Evolutionary conservation across 2,113 vertebrate genomes (phyloP).

Genomic region (Meriones unguiculatus): DNA sequence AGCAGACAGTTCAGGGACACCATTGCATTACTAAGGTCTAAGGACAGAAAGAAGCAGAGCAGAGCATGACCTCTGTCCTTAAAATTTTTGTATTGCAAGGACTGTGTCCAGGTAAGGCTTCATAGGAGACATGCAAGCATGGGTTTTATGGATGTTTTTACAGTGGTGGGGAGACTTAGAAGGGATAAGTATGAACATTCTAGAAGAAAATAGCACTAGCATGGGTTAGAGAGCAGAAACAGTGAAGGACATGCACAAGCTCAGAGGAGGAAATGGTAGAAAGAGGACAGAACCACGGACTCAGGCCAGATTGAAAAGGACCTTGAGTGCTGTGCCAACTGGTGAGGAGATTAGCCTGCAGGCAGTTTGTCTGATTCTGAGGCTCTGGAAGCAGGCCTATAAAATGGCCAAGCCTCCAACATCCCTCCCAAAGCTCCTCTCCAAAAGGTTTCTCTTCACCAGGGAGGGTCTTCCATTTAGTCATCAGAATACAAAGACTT

Average conservation of each 20-base stretch:
- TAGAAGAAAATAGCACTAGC: neutral
- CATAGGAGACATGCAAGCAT: neutral
- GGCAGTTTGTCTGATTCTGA: neutral
- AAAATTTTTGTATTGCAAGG: neutral
- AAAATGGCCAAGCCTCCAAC: neutral
- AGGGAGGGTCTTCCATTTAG: neutral
- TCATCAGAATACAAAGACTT: neutral
- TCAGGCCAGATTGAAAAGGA: neutral
- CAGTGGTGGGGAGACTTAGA: too few relatives aligned
- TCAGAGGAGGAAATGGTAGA: neutral
- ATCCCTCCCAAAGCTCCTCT: neutral
- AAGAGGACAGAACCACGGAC: neutral
- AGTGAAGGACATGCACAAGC: too few relatives aligned
- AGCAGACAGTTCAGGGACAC: neutral
- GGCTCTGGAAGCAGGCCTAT: neutral
- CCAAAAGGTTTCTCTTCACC: neutral
- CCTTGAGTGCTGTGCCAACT: too few relatives aligned
- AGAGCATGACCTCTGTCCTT: neutral
- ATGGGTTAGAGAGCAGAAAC: neutral
- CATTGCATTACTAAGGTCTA: neutral
- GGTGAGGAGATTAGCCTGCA: neutral
- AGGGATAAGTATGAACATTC: neutral
- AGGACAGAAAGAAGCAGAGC: neutral
- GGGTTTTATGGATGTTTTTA: neutral
- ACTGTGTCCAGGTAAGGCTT: neutral